Percentiles rank a stretch among this genome's conserved stretches.
phyloP scores from a whole-genome alignment of 2,113 vertebrate genomes.

The Macrotus californicus region DNA sequence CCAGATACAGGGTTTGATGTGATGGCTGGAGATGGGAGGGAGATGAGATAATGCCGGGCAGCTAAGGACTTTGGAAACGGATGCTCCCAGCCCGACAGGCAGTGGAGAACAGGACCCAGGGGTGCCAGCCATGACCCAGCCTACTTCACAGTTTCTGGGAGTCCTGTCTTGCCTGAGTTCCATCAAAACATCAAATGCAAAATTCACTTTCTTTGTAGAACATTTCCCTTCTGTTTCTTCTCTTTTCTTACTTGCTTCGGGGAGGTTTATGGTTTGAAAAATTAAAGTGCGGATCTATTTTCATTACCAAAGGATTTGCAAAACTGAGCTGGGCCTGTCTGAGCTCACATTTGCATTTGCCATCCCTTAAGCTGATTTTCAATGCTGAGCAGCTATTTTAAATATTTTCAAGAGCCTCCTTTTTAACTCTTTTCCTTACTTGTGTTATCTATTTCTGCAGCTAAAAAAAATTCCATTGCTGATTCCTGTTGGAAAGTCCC shows the following conservation, averaged over 20 bases:
- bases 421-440: slow-evolving; percentile 71
- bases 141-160: neutral
- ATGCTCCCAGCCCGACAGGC: neutral
- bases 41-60: neutral
- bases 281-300: slow-evolving; percentile 74
- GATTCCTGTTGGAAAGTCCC: slow-evolving; percentile 55
- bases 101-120: neutral
- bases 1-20: neutral
- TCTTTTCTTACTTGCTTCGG: slow-evolving; percentile 76
- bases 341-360: slow-evolving; percentile 76
- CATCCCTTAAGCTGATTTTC: slow-evolving; percentile 80
- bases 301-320: slow-evolving; percentile 75
- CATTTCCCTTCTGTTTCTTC: slow-evolving; percentile 71
- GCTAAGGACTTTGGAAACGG: neutral
- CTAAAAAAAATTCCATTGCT: slow-evolving; percentile 53
- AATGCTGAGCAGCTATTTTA: slow-evolving; percentile 74
- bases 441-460: slow-evolving; percentile 46
- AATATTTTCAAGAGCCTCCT: slow-evolving; percentile 74
- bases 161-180: slow-evolving; percentile 50
- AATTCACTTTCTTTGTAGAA: slow-evolving; percentile 68
- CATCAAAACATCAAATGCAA: slow-evolving; percentile 72
- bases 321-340: slow-evolving; percentile 71
- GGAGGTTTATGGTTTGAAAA: slow-evolving; percentile 74
- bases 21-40: neutral
- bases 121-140: neutral